A percentile compares a stretch with the other conserved stretches of the same genome.
These are phyloP conservation scores for Carassius carassius DNA, from an alignment of 2,113 vertebrate genomes.

Conservation along the genomic window DNA sequence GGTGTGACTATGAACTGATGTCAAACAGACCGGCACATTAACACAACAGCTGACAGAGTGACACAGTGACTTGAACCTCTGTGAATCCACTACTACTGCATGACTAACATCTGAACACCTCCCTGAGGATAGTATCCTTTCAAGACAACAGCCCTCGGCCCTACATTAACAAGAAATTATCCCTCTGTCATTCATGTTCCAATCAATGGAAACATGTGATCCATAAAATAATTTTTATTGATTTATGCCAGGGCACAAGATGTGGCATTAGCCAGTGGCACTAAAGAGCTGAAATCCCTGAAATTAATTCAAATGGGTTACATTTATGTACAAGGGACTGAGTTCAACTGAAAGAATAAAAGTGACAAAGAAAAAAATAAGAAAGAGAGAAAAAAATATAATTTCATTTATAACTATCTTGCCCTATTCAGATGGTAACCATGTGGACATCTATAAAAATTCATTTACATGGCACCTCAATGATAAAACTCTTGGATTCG, in stretches of 20 bases:
- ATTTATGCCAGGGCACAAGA: neutral
- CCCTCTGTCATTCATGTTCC: conserved; percentile 30
- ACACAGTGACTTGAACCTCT: neutral
- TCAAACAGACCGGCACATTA: neutral
- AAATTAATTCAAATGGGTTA: neutral
- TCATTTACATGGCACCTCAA: no score
- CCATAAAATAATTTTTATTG: conserved; percentile 25
- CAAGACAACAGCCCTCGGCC: conserved; percentile 25
- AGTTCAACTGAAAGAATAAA: neutral
- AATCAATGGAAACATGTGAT: conserved; percentile 46
- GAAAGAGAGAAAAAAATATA: no score
- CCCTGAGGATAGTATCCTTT: neutral
- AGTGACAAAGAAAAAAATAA: no score
- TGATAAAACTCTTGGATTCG: no score
- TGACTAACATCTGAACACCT: neutral
- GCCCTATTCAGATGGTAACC: no score
- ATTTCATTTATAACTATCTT: no score
- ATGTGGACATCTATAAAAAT: no score
- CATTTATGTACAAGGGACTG: neutral
- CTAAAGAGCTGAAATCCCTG: neutral
- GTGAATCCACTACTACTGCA: neutral
- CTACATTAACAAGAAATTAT: conserved; percentile 41
- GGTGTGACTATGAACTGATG: neutral
- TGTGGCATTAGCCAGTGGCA: conserved; percentile 35
- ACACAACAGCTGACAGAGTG: neutral